Evolutionary conservation across 1,140 invertebrate genomes (phyloP).

Genomic region (Papilio helenus): DNA sequence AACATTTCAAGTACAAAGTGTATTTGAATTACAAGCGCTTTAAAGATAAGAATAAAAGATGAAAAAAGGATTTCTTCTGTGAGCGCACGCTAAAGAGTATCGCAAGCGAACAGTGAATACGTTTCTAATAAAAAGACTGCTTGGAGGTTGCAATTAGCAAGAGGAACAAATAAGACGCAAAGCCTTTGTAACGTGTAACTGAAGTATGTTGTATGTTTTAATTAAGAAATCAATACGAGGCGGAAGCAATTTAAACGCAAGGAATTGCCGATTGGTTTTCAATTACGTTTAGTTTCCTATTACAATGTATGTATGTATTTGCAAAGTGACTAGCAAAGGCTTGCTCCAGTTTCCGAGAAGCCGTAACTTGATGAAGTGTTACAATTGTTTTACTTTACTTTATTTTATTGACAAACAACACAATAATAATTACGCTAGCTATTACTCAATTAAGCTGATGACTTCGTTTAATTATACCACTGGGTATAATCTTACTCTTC

Average conservation of each 20-base stretch:
- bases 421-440: not conserved
- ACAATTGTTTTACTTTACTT: not conserved
- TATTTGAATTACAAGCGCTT: not conserved
- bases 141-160: conserved; percentile 29
- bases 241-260: conserved; percentile 24
- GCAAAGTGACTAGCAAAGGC: not conserved
- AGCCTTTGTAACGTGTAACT: conserved; percentile 29
- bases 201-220: conserved; percentile 33
- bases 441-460: not conserved
- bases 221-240: conserved; percentile 24
- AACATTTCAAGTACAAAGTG: not conserved
- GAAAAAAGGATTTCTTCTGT: not conserved
- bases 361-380: not conserved
- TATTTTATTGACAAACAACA: not conserved
- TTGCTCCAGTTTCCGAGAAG: conserved; percentile 2
- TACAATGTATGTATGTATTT: not conserved
- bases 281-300: conserved; percentile 24
- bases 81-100: not conserved
- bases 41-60: not conserved
- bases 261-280: conserved; percentile 27
- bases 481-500: not conserved
- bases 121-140: conserved; percentile 31
- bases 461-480: not conserved
- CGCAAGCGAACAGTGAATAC: conserved; percentile 24
- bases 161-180: conserved; percentile 4